Evolutionary conservation across 2,888 invertebrate species (phyloP).

Genomic region (Nineta flava): DNA sequence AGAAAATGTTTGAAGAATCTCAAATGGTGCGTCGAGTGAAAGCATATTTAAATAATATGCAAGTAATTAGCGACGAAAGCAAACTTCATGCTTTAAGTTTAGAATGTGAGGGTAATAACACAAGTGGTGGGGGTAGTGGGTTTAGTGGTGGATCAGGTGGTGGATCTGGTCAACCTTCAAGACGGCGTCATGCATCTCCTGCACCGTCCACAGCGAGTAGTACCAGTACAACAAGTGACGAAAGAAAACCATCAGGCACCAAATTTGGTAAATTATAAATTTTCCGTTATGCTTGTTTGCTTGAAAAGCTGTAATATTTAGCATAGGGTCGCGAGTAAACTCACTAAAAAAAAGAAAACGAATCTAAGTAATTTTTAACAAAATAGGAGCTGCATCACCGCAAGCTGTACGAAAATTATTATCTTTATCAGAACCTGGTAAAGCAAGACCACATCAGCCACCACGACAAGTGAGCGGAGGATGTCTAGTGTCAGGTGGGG

Average conservation of each 20-base stretch:
- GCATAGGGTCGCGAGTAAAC: too few relatives aligned
- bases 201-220: slow-evolving; percentile 86
- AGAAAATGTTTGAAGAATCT: slow-evolving; percentile 98
- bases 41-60: slow-evolving; percentile 84
- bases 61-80: slow-evolving; percentile 84
- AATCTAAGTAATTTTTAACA: not conserved
- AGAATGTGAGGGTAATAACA: slow-evolving; percentile 63
- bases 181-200: slow-evolving; percentile 81
- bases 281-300: not conserved
- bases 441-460: slow-evolving; percentile 78
- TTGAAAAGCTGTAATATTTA: not conserved
- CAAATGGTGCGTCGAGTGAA: slow-evolving; percentile 97
- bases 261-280: slow-evolving; percentile 37
- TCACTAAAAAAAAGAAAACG: not conserved
- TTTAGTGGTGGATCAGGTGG: slow-evolving; percentile 8
- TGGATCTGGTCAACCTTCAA: slow-evolving; percentile 26
- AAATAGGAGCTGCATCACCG: slow-evolving; percentile 75
- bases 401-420: slow-evolving; percentile 93
- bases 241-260: slow-evolving; percentile 39
- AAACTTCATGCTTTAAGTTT: slow-evolving; percentile 75
- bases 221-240: slow-evolving; percentile 74
- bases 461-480: slow-evolving; percentile 47
- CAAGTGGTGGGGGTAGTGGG: slow-evolving; percentile 18
- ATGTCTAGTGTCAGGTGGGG: slow-evolving; percentile 39
- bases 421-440: slow-evolving; percentile 74